phyloP scores from a whole-genome alignment of 2,113 vertebrate species.

The Podocnemis expansa region DNA sequence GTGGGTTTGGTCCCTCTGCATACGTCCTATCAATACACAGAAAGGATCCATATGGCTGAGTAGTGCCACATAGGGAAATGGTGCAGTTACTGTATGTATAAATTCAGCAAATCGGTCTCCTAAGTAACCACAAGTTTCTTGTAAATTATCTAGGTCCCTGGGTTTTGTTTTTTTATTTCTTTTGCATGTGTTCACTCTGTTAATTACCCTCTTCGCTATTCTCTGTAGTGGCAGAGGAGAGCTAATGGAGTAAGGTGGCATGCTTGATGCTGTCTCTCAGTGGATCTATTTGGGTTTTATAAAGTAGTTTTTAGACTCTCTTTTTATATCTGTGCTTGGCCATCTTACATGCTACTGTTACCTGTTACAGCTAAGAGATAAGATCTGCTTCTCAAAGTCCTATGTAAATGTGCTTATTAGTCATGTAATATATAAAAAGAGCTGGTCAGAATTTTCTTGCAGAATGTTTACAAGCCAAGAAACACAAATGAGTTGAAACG shows the following conservation, averaged over 20 bases:
- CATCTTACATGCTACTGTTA: background rate
- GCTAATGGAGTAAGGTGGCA: background rate
- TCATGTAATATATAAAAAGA: background rate
- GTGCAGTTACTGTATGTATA: background rate
- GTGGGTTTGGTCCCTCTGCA: background rate
- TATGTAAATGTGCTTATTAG: background rate
- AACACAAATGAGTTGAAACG: too few relatives aligned
- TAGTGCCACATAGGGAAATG: fast-evolving
- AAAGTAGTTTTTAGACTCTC: background rate
- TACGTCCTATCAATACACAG: background rate
- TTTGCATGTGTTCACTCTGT: background rate
- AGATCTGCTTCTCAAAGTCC: background rate
- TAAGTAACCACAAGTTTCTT: background rate
- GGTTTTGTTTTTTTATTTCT: background rate
- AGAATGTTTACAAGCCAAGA: background rate
- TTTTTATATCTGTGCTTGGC: background rate
- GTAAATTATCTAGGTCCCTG: background rate
- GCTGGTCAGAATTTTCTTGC: background rate
- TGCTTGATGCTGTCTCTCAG: too few relatives aligned
- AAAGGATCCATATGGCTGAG: too few relatives aligned
- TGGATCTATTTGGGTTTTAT: background rate
- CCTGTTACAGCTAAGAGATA: background rate
- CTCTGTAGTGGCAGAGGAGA: background rate
- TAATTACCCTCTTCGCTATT: fast-evolving
- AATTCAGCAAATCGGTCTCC: background rate